Evolutionary conservation across 2,888 invertebrate genomes (phyloP), one percentile per base, ranked within the genome.

Genomic region (Lysandra coridon): DNA sequence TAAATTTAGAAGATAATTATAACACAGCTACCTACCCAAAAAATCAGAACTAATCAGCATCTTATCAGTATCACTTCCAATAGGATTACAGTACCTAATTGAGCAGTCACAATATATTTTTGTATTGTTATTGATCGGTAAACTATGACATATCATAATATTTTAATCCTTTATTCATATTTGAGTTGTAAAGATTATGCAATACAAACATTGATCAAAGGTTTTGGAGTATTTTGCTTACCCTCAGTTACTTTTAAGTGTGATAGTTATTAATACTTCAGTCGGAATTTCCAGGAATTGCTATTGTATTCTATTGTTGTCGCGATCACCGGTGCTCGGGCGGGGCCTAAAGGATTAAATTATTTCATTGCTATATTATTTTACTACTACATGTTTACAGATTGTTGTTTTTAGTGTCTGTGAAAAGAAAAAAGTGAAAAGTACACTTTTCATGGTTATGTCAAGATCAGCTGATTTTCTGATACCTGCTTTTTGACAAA

Each of bases 111-210:
- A 14, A n/a, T 12, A 30, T 17, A 7, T 78, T 12, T 23, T 49
- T 14, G 33, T 33, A 57, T 53, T 53, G 69, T 49, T 69, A 49
- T 69, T 49, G 49, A 78, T 69, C 33, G 64, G 30, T 62, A 64
- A 44, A 12, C 1, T 30, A 69, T 69, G 78, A 78, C 69, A 53
- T 30, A 78, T 44, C 49, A 69, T 49, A 40, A 40, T 62, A 17
- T 49, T 69, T 33, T 33, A 14, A 69, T 69, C 14, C 69, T 69
- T 37, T 4, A 69, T 33, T 64, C 12, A 30, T 64, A 3, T 12
- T 30, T 12, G n/a, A 64, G 33, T 69, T 69, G 69, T 69, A 69
- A 69, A 69, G 14, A 69, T 69, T 69, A 69, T 69, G 69, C 69
- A 69, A 57, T 57, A 57, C 17, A 17, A 57, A 37, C 69, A 69